These are phyloP conservation scores for Marisa cornuarietis DNA, from an alignment of 1,140 invertebrate genomes.

Conservation along the genomic window DNA sequence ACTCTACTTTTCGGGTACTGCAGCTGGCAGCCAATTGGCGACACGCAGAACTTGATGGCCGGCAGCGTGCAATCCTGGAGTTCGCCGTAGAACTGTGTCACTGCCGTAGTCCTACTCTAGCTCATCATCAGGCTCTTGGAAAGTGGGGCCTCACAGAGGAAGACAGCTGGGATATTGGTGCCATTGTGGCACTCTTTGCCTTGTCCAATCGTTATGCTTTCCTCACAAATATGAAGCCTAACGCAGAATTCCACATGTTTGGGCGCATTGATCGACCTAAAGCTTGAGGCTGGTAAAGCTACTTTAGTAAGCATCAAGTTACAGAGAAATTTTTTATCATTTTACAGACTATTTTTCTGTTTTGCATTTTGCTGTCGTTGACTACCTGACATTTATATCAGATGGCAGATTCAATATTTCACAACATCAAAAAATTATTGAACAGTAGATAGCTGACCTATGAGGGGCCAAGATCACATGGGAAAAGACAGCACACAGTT, in stretches of 20 bases:
- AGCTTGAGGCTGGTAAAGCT: no score
- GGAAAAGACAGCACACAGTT: no score
- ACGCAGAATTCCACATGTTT: conserved; percentile 49
- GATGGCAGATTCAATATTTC: no score
- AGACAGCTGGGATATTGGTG: conserved; percentile 54
- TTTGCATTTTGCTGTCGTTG: no score
- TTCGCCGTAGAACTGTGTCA: conserved; percentile 45
- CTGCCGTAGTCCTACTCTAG: conserved; percentile 35
- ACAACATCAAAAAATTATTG: no score
- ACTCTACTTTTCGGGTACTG: not conserved
- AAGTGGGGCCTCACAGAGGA: conserved; percentile 42
- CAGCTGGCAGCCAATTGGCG: conserved; percentile 52
- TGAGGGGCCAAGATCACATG: no score
- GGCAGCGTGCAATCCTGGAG: conserved; percentile 46
- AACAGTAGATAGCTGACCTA: no score
- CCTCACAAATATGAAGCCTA: conserved; percentile 46
- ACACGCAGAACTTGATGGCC: conserved; percentile 40
- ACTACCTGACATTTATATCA: no score
- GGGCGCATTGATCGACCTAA: conserved; percentile 29
- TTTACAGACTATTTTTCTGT: no score
- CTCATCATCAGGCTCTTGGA: conserved; percentile 35
- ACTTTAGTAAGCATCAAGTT: no score
- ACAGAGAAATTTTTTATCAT: no score
- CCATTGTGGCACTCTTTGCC: conserved; percentile 43
- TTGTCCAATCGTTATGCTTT: conserved; percentile 50